phyloP scores from a whole-genome alignment of 2,888 invertebrate species.

The Heliconius aoede region DNA sequence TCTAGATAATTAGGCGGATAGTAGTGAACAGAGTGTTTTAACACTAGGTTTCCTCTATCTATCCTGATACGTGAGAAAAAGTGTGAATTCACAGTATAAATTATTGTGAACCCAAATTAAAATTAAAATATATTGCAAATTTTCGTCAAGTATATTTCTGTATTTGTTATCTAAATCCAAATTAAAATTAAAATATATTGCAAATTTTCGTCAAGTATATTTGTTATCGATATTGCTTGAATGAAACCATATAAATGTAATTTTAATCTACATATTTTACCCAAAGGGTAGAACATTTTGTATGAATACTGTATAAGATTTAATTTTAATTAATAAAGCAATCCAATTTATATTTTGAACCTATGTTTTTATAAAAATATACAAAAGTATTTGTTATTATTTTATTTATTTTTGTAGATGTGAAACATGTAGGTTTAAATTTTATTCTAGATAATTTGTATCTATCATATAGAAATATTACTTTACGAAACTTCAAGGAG shows the following conservation, averaged over 20 bases:
- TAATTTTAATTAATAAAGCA: background rate
- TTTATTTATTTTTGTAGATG: too few species aligned
- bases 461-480: too few species aligned
- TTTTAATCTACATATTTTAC: background rate
- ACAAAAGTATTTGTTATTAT: too few species aligned
- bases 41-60: too few species aligned
- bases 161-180: too few species aligned
- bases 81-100: background rate
- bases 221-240: background rate
- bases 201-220: background rate
- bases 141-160: background rate
- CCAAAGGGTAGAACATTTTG: background rate
- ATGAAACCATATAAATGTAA: background rate
- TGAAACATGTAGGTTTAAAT: too few species aligned
- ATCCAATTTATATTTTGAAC: background rate
- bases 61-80: too few species aligned
- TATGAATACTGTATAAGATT: background rate
- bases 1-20: background rate
- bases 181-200: background rate
- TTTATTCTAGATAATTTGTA: too few species aligned
- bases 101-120: background rate
- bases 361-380: background rate
- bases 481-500: too few species aligned
- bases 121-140: background rate
- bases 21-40: background rate